These are phyloP conservation scores for Muscicapa comitata DNA, from an alignment of 2,797 vertebrate species.

Conservation along the genomic window DNA sequence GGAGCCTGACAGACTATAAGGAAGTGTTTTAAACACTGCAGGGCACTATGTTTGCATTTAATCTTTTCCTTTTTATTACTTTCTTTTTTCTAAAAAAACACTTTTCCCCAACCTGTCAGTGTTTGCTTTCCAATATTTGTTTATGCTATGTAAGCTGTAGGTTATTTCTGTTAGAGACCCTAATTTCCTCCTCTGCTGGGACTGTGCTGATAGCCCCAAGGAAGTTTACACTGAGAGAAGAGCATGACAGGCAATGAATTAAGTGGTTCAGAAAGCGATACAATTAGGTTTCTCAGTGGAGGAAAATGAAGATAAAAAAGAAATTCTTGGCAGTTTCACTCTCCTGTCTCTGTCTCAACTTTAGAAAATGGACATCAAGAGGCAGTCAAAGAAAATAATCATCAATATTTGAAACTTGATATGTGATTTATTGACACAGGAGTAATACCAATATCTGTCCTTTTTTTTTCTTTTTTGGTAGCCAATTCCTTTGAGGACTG, in stretches of 20 bases:
- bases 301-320: constrained; percentile 12
- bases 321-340: neutral
- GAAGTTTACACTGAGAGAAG: constrained; percentile 48
- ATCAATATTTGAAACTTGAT: neutral
- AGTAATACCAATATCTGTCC: neutral
- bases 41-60: constrained; percentile 55
- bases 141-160: constrained; percentile 54
- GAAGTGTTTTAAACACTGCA: constrained; percentile 60
- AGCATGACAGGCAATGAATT: constrained; percentile 55
- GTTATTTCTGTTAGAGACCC: constrained; percentile 56
- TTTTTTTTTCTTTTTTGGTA: neutral
- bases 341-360: neutral
- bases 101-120: constrained; percentile 46
- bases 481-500: neutral
- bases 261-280: constrained; percentile 33
- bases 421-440: neutral
- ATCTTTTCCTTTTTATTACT: constrained; percentile 48
- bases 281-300: constrained; percentile 43
- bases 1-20: constrained; percentile 52
- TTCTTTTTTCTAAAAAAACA: neutral
- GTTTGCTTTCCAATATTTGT: constrained; percentile 60
- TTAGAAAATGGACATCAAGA: neutral
- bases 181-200: constrained; percentile 59
- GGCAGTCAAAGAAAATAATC: constrained; percentile 5
- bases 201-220: constrained; percentile 40